Base-by-base conservation (phyloP, 2,888 invertebrate species). In the Steromphala cineraria region DNA sequence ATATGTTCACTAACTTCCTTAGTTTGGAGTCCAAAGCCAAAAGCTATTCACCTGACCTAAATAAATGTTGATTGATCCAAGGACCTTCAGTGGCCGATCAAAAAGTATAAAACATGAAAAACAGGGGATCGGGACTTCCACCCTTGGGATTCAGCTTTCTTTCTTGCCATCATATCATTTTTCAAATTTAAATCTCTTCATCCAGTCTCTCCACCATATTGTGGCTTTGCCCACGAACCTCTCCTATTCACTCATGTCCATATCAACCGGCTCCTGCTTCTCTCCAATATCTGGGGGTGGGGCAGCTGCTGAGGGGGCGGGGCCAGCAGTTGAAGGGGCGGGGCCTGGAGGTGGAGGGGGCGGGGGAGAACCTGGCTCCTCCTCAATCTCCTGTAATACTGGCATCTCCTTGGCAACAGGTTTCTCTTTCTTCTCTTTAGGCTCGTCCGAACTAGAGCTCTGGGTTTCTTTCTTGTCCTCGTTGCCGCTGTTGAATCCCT, bases 201-300 rank as follows among this genome's bases (percentile, higher is more conserved):
- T 36, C 36, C 36, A 4, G 36, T 36, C 36, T 36, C 2, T 36
- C 7, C 36, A 36, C 36, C 36, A 36, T n/a, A n/a, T n/a, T n/a
- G 36, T 36, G 36, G 2, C 36, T 7, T 36, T 36, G 36, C 7
- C 7, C 36, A 7, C 2, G 36, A 36, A 36, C 2, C 7, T 4
- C 36, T 5, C 52, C 53, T 82, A 91, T 80, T 90, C 91, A 84
- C 91, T 91, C 89, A 90, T 90, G 67, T 91, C 91, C 91, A 91
- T 91, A 80, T 91, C 91, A 24, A 90, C 88, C 62, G 85, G 81
- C 78, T 90, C 90, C 31, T 89, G 81, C 78, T 91, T 88, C 52
- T 46, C 46, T 13, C 13, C 46, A 46, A 13, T 8, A 46, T 46
- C 46, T 10, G 87, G 87, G 46, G 85, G 86, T 53, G 80, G 82